Base-by-base conservation (phyloP, 1,140 invertebrate genomes). In the Ceratitis capitata region DNA sequence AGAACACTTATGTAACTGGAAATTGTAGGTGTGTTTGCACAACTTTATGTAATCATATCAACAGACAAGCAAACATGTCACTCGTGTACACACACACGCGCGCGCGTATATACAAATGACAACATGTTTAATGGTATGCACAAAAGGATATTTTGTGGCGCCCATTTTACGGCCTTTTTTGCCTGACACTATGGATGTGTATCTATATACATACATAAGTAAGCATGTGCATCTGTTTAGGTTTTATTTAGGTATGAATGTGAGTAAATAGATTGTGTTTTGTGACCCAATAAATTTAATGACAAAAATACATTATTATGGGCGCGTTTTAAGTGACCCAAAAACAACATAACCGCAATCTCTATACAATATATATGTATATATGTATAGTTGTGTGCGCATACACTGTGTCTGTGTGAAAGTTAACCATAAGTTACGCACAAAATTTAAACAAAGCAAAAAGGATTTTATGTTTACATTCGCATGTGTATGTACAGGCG, bases 221-320 rank as follows among this genome's bases (percentile, higher is more conserved):
- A 61, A 0, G 26, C 23, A 61, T 1, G 10, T 61, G 12, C 12
- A 61, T 61, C n/a, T n/a, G n/a, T n/a, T n/a, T n/a, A n/a, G n/a
- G n/a, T n/a, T n/a, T n/a, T n/a, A n/a, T n/a, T n/a, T n/a, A n/a
- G n/a, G n/a, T n/a, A n/a, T n/a, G n/a, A n/a, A n/a, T n/a, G 26
- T 7, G 19, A 6, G 2, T n/a, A 26, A n/a, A 74, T 42, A 45
- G 19, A 0, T 2, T 23, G 2, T 7, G 12, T 14, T 45, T 78
- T 78, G 39, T 78, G 69, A 45, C 69, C 69, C 69, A 78, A 78
- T 78, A 78, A 78, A 45, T 78, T 78, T 78, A 78, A 78, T 78
- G 69, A 39, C 35, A 69, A 78, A 78, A 45, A 78, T 78, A 45
- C 69, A 78, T 78, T 78, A 45, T 78, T 39, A 78, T 47, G n/a